Base-by-base conservation (phyloP, 2,797 vertebrate genomes). In the Danionella dracula region DNA sequence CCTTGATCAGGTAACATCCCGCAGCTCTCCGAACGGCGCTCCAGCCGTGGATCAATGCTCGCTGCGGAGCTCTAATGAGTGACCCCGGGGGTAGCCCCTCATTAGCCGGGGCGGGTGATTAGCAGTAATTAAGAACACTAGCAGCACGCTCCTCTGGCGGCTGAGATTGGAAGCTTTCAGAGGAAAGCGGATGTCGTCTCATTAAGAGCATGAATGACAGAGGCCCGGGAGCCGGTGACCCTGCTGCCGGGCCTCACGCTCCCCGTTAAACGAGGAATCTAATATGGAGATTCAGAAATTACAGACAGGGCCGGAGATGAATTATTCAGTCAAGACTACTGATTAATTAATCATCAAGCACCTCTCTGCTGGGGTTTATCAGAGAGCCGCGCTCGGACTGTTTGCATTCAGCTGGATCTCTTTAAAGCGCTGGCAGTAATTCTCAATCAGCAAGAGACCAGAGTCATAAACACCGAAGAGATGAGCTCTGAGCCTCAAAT, bases 341-440 rank as follows among this genome's bases (percentile, higher is more conserved):
- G 72, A 77, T 77, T 77, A 77, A 77, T 77, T 77, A 77, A 77
- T 77, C 72, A 77, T 72, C 72, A 71, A 66, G 66, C 75, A 70
- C 75, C 69, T 77, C 75, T 76, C 75, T 67, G 68, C 65, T 69
- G 75, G 71, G 75, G 71, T 67, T 72, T 74, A 77, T 69, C 68
- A 34, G 72, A 69, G 65, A 71, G 66, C 60, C 68, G 70, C 71
- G 71, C 73, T 73, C 66, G 68, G 70, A 76, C 71, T 73, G 75
- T 76, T 76, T 76, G 75, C 71, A 58, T 74, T 76, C 49, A 19
- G 55, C 64, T 53, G 68, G 55, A 62, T 76, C 60, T 66, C 60
- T 13, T 62, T 73, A 60, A 65, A 72, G 68, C 35, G 34, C 46
- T 62, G 64, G 63, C 60, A 68, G 60, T 40, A 64, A 67, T 42